phyloP scores from a whole-genome alignment of 2,888 invertebrate species.

The Caradrina kadenii region DNA sequence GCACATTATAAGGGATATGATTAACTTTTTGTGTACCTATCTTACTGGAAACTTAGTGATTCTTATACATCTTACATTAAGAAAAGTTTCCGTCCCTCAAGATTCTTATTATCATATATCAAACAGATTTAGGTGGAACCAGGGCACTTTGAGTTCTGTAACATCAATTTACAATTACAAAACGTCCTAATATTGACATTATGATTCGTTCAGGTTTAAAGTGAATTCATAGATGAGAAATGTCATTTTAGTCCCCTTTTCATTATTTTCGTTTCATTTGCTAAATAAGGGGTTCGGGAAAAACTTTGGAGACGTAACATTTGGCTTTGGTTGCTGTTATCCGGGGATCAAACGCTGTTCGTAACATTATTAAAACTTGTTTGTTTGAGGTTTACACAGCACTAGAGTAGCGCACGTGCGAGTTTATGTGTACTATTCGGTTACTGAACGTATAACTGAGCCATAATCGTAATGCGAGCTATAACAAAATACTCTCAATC shows the following conservation, averaged over 20 bases:
- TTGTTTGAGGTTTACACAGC: conserved; percentile 48
- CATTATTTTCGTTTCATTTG: conserved; percentile 25
- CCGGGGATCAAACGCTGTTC: conserved; percentile 19
- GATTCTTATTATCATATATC: conserved; percentile 20
- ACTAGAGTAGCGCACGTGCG: conserved; percentile 51
- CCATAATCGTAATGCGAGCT: conserved; percentile 68
- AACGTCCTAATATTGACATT: conserved; percentile 5
- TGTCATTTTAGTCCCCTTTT: conserved; percentile 1
- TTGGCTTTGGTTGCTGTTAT: conserved; percentile 10
- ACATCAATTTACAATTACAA: conserved; percentile 24
- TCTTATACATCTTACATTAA: conserved; percentile 11
- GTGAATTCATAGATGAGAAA: conserved; percentile 1
- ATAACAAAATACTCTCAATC: conserved; percentile 76
- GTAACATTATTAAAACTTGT: conserved; percentile 45
- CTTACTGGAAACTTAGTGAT: conserved; percentile 9
- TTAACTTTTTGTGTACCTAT: not conserved
- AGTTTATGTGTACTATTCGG: conserved; percentile 51
- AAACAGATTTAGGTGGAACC: conserved; percentile 36
- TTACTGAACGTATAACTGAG: conserved; percentile 63
- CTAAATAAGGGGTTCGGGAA: not conserved
- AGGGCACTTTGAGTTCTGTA: conserved; percentile 3
- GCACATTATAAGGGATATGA: not conserved
- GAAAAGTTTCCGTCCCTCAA: conserved; percentile 9
- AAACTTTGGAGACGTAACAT: conserved; percentile 3
- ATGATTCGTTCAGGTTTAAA: conserved; percentile 20